A percentile compares a stretch with the other conserved stretches of the same genome.
These are phyloP conservation scores for Tetropium fuscum DNA, from an alignment of 2,888 invertebrate genomes.

Conservation along the genomic window DNA sequence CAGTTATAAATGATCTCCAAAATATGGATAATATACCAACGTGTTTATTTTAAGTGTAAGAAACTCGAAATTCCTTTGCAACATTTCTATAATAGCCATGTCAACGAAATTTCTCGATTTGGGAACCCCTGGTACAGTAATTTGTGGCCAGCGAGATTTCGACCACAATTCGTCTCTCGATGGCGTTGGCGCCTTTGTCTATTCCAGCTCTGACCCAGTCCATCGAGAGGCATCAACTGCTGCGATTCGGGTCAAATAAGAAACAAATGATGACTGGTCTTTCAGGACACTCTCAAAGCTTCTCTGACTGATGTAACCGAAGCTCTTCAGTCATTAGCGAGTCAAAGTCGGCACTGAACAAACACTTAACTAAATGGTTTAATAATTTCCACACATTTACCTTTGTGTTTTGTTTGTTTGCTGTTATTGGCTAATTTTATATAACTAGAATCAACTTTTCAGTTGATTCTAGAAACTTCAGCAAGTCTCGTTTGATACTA, in stretches of 20 bases:
- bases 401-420: neutral
- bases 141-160: conserved; percentile 30
- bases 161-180: conserved; percentile 26
- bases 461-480: no score
- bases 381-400: conserved; percentile 16
- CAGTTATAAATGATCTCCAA: no score
- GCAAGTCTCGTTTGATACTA: no score
- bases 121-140: conserved; percentile 26
- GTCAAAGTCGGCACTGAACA: conserved; percentile 26
- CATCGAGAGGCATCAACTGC: conserved; percentile 24
- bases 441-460: no score
- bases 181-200: conserved; percentile 35
- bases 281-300: conserved; percentile 13
- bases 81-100: no score
- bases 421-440: neutral
- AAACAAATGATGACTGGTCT: conserved; percentile 25
- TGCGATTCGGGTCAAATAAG: conserved; percentile 27
- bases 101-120: neutral
- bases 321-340: conserved; percentile 14
- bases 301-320: conserved; percentile 20
- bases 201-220: conserved; percentile 28
- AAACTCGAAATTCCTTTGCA: no score
- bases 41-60: no score
- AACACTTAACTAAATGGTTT: conserved; percentile 26
- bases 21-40: no score